A percentile compares a stretch with the other conserved stretches of the same genome.
Conservation (phyloP, 2,113 vertebrate genomes). For the Malurus melanocephalus region DNA sequence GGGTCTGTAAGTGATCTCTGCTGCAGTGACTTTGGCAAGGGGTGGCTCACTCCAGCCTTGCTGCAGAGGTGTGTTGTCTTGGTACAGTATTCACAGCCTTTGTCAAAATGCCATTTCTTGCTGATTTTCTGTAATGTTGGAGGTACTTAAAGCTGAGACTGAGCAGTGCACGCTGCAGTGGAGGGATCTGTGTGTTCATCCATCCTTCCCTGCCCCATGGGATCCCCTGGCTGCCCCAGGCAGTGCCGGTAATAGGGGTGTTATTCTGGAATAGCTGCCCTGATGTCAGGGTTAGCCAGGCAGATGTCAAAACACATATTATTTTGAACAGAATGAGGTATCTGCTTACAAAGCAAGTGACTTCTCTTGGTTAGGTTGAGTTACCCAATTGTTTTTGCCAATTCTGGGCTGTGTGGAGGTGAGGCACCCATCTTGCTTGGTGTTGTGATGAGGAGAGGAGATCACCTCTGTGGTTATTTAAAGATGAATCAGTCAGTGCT, state of each 20-base stretch:
- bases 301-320: background rate
- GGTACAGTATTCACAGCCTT: rapidly evolving
- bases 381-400: background rate
- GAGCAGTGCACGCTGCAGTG: background rate
- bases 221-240: background rate
- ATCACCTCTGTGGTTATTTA: background rate
- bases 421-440: background rate
- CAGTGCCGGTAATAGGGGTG: background rate
- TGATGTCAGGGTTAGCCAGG: background rate
- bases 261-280: background rate
- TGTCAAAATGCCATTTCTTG: background rate
- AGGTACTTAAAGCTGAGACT: background rate
- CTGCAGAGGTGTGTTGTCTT: background rate
- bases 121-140: background rate
- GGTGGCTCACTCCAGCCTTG: rapidly evolving
- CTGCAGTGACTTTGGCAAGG: rapidly evolving
- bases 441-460: background rate
- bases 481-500: background rate
- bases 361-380: background rate
- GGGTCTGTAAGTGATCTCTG: background rate
- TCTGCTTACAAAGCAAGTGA: background rate
- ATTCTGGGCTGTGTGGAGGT: background rate
- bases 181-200: background rate
- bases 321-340: background rate
- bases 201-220: rapidly evolving